phyloP scores from a whole-genome alignment of 2,888 invertebrate species.

The Drosophila stalkeri region DNA sequence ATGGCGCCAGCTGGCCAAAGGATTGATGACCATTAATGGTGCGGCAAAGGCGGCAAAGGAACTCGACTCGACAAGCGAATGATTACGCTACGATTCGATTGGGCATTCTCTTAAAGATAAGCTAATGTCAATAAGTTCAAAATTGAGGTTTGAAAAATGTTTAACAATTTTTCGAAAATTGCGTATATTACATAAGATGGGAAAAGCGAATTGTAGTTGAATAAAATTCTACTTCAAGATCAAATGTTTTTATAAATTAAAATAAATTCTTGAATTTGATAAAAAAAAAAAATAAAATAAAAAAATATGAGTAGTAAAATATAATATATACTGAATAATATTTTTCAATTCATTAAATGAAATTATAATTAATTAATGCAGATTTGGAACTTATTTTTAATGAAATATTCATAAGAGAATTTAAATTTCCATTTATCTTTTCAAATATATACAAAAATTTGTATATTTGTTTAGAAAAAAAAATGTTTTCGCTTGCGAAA shows the following conservation, averaged over 20 bases:
- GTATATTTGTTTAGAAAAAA: no score
- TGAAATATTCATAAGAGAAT: no score
- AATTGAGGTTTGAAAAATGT: no score
- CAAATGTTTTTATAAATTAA: not conserved
- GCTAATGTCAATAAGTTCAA: not conserved
- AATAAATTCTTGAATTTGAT: not conserved
- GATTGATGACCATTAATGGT: conserved; percentile 20
- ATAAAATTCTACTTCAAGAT: not conserved
- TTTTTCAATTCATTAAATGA: no score
- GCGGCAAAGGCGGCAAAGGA: not conserved
- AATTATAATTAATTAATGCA: no score
- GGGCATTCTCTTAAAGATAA: not conserved
- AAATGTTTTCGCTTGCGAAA: no score
- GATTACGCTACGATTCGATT: not conserved
- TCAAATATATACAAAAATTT: no score
- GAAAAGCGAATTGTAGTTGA: not conserved
- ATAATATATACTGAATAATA: no score
- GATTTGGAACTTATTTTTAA: no score
- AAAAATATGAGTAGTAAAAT: no score
- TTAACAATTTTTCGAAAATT: not conserved
- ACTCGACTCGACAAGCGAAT: not conserved
- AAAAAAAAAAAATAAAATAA: no score
- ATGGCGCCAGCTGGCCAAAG: conserved; percentile 33
- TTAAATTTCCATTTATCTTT: no score
- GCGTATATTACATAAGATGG: not conserved